Percentiles rank a stretch among this genome's conserved stretches.
These are phyloP conservation scores for Lasius fuliginosus DNA, from an alignment of 2,888 invertebrate genomes.

Conservation along the genomic window DNA sequence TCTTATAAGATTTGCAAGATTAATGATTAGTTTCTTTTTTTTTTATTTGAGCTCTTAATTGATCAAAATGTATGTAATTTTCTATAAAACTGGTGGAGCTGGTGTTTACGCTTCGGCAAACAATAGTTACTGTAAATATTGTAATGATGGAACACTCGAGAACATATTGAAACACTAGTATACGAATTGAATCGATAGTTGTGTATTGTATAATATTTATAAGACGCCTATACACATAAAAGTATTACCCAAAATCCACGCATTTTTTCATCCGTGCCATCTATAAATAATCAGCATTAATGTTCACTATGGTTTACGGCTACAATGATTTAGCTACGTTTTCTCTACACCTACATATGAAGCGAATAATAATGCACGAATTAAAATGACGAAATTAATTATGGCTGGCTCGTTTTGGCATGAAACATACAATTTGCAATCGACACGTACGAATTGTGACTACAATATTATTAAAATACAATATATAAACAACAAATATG, in stretches of 20 bases:
- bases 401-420: not conserved
- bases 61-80: not conserved
- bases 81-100: not conserved
- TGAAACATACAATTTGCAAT: not conserved
- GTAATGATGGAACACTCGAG: not conserved
- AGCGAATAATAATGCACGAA: not conserved
- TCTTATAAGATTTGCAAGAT: not conserved
- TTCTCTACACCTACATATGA: not conserved
- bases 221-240: not conserved
- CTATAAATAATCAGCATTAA: constrained; percentile 39
- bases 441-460: not conserved
- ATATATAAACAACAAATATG: not conserved
- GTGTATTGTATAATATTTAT: constrained; percentile 4
- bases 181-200: too few relatives aligned
- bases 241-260: constrained; percentile 7
- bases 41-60: not conserved
- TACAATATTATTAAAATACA: constrained; percentile 2
- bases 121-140: not conserved
- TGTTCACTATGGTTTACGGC: constrained; percentile 4
- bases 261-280: not conserved
- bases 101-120: not conserved
- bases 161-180: not conserved
- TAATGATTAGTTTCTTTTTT: not conserved
- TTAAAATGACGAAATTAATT: constrained; percentile 31
- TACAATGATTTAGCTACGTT: not conserved